Evolutionary conservation across 2,113 vertebrate species (phyloP).

Genomic region (Pterocles orientalis): DNA sequence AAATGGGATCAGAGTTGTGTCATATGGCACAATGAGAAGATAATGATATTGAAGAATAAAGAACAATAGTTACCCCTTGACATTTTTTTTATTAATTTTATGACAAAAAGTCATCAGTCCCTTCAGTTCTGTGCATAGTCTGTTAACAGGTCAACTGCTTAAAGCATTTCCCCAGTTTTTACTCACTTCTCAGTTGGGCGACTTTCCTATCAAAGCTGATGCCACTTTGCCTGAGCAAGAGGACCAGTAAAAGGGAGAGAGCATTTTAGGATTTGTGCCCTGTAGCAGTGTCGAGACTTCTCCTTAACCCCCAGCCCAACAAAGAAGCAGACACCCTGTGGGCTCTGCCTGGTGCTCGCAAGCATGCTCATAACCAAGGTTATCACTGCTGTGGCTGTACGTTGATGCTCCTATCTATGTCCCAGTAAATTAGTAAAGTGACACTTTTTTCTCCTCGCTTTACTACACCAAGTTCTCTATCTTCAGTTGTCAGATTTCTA

Average conservation of each 20-base stretch:
- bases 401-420: not conserved
- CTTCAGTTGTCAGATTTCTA: rapidly evolving
- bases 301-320: not conserved
- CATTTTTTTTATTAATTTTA: not conserved
- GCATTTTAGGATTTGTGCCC: not conserved
- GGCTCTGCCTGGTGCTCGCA: not conserved
- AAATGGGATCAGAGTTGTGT: not conserved
- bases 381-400: not conserved
- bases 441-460: rapidly evolving
- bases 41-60: not conserved
- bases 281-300: rapidly evolving
- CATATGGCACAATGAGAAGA: not conserved
- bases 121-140: not conserved
- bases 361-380: not conserved
- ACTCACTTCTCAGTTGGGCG: not conserved
- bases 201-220: not conserved
- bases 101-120: not conserved
- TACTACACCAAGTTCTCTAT: not conserved
- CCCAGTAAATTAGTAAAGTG: not conserved
- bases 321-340: not conserved
- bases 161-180: not conserved
- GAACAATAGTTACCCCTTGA: not conserved
- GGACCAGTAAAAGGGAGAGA: not conserved
- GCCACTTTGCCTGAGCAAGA: not conserved
- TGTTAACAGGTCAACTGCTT: not conserved